These are phyloP conservation scores for Cuculus canorus DNA, from an alignment of 2,797 vertebrate species.

Conservation along the genomic window DNA sequence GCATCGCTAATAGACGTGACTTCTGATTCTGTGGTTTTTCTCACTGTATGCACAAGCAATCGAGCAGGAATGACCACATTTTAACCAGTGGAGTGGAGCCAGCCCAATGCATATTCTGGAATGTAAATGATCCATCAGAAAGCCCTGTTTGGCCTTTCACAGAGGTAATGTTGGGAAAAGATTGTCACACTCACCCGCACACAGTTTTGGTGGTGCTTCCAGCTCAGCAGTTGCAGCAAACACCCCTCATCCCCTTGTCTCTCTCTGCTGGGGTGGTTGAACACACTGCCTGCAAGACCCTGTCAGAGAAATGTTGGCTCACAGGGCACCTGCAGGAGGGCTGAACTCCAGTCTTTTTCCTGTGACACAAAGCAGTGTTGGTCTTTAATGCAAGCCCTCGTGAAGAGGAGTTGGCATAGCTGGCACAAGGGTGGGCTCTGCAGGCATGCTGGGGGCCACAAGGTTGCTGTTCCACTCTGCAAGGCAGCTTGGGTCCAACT, in stretches of 20 bases:
- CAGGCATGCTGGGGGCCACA: rapidly evolving
- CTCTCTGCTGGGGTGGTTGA: neutral
- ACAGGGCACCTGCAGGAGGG: rapidly evolving
- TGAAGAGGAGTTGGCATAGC: neutral
- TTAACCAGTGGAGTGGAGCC: neutral
- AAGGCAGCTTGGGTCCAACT: neutral
- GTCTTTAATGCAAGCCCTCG: neutral
- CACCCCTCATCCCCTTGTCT: neutral
- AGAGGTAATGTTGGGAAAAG: neutral
- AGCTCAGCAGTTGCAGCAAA: neutral
- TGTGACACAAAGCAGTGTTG: neutral
- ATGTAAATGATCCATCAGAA: neutral
- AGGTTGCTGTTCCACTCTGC: neutral
- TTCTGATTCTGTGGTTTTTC: neutral
- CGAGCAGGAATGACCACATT: neutral
- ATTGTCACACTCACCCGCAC: rapidly evolving
- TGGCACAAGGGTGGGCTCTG: neutral
- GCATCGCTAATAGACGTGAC: neutral
- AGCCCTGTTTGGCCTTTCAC: neutral
- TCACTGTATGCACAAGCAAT: neutral
- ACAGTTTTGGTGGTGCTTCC: neutral
- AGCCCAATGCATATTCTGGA: neutral
- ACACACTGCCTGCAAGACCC: neutral
- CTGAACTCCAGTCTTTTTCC: neutral
- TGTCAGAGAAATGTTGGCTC: rapidly evolving